Conservation (phyloP, 2,888 invertebrate species). For the Pterostichus niger region DNA sequence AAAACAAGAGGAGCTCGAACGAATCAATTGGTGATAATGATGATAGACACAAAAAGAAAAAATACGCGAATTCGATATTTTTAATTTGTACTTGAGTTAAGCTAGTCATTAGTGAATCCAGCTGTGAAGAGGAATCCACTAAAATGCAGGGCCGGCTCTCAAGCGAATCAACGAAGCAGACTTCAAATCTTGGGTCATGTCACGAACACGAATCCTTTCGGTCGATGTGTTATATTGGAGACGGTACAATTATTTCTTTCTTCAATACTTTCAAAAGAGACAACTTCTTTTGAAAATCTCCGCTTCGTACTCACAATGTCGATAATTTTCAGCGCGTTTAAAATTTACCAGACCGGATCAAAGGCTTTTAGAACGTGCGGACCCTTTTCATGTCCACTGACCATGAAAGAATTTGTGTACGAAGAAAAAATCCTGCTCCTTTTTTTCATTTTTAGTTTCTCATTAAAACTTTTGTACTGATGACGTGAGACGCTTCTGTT, state of each 20-base stretch:
- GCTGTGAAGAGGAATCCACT: slow-evolving; percentile 16
- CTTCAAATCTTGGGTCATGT: slow-evolving; percentile 31
- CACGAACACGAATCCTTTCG: slow-evolving; percentile 42
- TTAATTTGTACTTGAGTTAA: slow-evolving; percentile 48
- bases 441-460: slow-evolving; percentile 62
- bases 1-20: slow-evolving; percentile 21
- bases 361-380: slow-evolving; percentile 60
- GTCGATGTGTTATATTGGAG: slow-evolving; percentile 49
- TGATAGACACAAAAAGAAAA: slow-evolving; percentile 33
- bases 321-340: slow-evolving; percentile 65
- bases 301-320: slow-evolving; percentile 58
- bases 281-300: slow-evolving; percentile 64
- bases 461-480: slow-evolving; percentile 64
- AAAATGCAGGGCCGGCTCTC: slow-evolving; percentile 13
- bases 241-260: slow-evolving; percentile 63
- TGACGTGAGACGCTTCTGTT: slow-evolving; percentile 51
- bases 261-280: slow-evolving; percentile 59
- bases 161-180: slow-evolving; percentile 1
- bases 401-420: slow-evolving; percentile 66
- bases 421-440: slow-evolving; percentile 53
- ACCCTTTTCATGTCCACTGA: slow-evolving; percentile 64
- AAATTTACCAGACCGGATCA: slow-evolving; percentile 65
- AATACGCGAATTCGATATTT: slow-evolving; percentile 40
- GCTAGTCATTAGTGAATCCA: slow-evolving; percentile 31
- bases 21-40: slow-evolving; percentile 47